phyloP scores from a whole-genome alignment of 1,140 invertebrate species.

The Prorops nasuta region DNA sequence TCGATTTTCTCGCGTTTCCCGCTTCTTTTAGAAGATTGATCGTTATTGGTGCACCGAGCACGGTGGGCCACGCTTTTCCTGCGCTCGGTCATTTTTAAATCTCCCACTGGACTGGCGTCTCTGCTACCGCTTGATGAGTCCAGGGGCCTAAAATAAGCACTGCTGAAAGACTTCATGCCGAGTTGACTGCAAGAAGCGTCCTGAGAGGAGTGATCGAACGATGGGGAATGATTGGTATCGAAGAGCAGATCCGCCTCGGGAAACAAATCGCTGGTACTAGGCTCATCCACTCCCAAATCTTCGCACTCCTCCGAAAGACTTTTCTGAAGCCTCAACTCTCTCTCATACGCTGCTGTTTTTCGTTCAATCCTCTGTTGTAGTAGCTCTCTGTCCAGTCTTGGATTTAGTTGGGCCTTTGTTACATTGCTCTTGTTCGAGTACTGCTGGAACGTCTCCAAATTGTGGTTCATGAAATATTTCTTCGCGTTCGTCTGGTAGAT shows the following conservation, averaged over 20 bases:
- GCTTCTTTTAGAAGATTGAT: constrained; percentile 26
- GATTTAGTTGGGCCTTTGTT: constrained; percentile 30
- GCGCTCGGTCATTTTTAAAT: constrained; percentile 36
- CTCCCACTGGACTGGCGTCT: constrained; percentile 43
- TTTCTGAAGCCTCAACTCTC: constrained; percentile 65
- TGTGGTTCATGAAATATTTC: constrained; percentile 53
- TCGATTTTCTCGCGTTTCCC: constrained; percentile 36
- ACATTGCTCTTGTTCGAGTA: constrained; percentile 39
- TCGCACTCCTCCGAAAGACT: constrained; percentile 75
- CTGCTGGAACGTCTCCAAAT: constrained; percentile 45
- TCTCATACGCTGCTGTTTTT: constrained; percentile 58
- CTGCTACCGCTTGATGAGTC: constrained; percentile 50
- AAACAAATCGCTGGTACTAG: constrained; percentile 73
- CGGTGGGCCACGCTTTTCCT: constrained; percentile 41
- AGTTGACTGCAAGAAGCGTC: constrained; percentile 51
- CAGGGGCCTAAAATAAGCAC: constrained; percentile 44
- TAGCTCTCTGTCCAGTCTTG: constrained; percentile 38
- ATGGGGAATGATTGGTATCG: constrained; percentile 58
- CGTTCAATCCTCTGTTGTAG: constrained; percentile 45
- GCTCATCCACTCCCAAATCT: constrained; percentile 74
- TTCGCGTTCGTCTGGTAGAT: constrained; percentile 45
- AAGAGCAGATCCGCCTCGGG: constrained; percentile 73
- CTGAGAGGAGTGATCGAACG: constrained; percentile 51
- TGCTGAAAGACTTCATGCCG: constrained; percentile 37
- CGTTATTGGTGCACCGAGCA: constrained; percentile 32